Base-by-base conservation (phyloP, 2,113 vertebrate genomes). In the Hystrix brachyura region DNA sequence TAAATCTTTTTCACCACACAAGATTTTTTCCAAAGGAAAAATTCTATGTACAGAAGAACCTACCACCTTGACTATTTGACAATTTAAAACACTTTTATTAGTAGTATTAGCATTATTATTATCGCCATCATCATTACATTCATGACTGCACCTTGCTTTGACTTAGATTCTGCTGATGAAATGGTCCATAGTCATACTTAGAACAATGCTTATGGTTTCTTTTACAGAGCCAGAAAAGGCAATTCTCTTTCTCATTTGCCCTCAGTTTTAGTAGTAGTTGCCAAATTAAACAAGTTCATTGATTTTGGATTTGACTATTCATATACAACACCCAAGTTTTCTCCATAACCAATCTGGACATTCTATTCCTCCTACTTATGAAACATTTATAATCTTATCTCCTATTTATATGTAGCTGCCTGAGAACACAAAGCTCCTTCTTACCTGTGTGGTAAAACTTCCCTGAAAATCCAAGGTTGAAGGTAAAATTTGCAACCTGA, bases 371-470 rank as follows among this genome's bases (percentile, higher is more conserved):
- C 83, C 95, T 96, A 32, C 92, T 60, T 79, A 80, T 29, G 46
- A 51, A 94, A 87, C 74, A n/a, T 91, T 98, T 87, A 80, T 97
- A 96, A 80, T 78, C 25, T 5, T 94, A 48, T 48, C 18, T 90
- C 96, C 97, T 98, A 71, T 96, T 98, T 98, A 98, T 93, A 43
- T 95, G 96, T 76, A 95, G 60, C 98, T 98, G 92, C 97, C 98
- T 98, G 94, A 97, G 89, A 98, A 90, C 62, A 96, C 51, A 80
- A 96, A 98, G 93, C 97, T 98, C 96, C 98, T 98, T 98, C 99
- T 99, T 99, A 99, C 99, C 99, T 98, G 99, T 99, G 95, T 99
- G 99, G 98, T 99, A 99, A 99, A 99, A 99, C 98, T 99, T 99
- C 98, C 99, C 99, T 98, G 99, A 99, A 99, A 99, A 99, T 99